Evolutionary conservation across 2,888 invertebrate species (phyloP).

Genomic region (Dryobota labecula): DNA sequence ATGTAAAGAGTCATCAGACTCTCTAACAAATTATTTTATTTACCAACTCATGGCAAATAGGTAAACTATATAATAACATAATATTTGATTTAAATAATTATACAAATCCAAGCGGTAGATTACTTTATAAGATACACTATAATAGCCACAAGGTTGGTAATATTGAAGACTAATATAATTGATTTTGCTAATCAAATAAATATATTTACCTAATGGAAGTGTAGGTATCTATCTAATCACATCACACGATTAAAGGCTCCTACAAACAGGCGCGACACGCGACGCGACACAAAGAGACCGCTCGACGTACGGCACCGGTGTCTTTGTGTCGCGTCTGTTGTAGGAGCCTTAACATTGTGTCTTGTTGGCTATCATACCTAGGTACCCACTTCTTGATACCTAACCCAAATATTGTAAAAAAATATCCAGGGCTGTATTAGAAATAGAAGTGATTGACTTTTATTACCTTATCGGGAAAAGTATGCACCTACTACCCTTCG

Average conservation of each 20-base stretch:
- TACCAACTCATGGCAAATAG: not conserved
- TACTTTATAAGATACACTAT: not conserved
- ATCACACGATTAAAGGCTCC: not conserved
- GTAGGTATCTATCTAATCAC: not conserved
- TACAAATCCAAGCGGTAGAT: not conserved
- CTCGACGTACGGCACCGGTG: too few species aligned
- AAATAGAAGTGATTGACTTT: not conserved
- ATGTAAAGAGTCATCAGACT: not conserved
- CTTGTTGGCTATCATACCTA: not conserved
- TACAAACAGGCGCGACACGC: too few species aligned
- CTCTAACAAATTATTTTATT: not conserved
- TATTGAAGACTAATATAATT: not conserved
- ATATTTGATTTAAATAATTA: not conserved
- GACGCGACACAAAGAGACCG: too few species aligned
- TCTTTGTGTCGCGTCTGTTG: too few species aligned
- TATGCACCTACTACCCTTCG: not conserved
- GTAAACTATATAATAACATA: not conserved
- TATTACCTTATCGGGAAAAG: not conserved
- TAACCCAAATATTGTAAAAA: not conserved
- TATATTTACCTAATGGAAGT: not conserved
- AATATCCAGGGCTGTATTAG: not conserved
- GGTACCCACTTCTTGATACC: not conserved
- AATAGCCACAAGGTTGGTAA: not conserved
- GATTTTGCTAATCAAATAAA: conserved; percentile 1
- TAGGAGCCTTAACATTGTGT: too few species aligned